Evolutionary conservation across 2,888 invertebrate genomes (phyloP).

Genomic region (Terebella lapidaria): DNA sequence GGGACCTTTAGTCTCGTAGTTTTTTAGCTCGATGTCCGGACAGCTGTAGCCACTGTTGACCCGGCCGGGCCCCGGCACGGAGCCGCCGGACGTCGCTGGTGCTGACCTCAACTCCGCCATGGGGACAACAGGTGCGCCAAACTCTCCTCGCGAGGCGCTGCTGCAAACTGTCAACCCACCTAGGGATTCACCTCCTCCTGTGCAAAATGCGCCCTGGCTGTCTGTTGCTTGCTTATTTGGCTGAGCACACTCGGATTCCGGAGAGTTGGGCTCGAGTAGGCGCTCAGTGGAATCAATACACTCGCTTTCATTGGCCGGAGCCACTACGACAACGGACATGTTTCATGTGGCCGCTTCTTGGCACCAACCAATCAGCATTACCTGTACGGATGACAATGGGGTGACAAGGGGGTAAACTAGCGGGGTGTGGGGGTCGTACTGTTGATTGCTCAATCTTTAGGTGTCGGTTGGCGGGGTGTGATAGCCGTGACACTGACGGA

Average conservation of each 20-base stretch:
- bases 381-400: too few relatives aligned
- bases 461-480: too few relatives aligned
- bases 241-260: neutral
- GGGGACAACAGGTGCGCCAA: too few relatives aligned
- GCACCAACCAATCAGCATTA: too few relatives aligned
- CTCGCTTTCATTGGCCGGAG: neutral
- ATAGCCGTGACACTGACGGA: too few relatives aligned
- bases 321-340: neutral
- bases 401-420: too few relatives aligned
- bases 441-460: too few relatives aligned
- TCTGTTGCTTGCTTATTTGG: slow-evolving; percentile 1
- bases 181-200: slow-evolving; percentile 1
- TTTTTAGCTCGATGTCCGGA: slow-evolving; percentile 21
- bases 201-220: neutral
- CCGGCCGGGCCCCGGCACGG: slow-evolving; percentile 27
- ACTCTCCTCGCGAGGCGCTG: too few relatives aligned
- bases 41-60: slow-evolving; percentile 45
- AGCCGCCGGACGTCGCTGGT: neutral
- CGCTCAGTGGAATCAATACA: slow-evolving; percentile 3
- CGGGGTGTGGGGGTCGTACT: too few relatives aligned
- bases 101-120: too few relatives aligned
- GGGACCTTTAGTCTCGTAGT: neutral
- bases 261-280: neutral
- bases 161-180: too few relatives aligned
- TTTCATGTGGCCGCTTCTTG: too few relatives aligned